Evolutionary conservation across 2,113 vertebrate species (phyloP), one percentile per base, ranked within the genome.

Genomic region (Prolemur simus): DNA sequence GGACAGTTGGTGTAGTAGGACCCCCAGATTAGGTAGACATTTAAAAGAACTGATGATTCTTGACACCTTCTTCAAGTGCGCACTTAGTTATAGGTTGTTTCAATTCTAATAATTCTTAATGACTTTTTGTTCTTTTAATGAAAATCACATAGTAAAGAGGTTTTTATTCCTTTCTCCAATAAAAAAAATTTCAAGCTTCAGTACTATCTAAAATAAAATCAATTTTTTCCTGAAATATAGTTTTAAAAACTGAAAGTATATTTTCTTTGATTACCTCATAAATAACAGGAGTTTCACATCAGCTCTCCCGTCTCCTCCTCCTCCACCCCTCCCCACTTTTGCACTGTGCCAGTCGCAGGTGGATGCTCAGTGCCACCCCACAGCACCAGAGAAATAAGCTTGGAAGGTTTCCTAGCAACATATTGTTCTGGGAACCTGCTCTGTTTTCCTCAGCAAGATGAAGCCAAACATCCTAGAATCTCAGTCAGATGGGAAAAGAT

Each of bases 351-450:
- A 94, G 1, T 96, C 91, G 87, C 39, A 3, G 68, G 93, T 23
- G 32, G 89, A 83, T 94, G 84, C 89, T 87, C 83, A 74, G 0
- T 91, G 69, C 94, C 64, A 64, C 89, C 42, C 77, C 73, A 63
- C 6, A 89, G 86, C 91, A 83, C 92, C 85, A 85, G 89, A 96
- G 96, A 96, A 83, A 93, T 96, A 87, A 91, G 87, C 91, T 96
- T 96, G 96, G 94, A 95, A 96, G 78, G 85, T 97, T 96, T 97
- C 97, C 97, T 96, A 56, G 2, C 86, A 95, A 96, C 96, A 95
- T 63, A 86, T 94, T 94, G 87, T 95, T 89, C 29, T 8, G 87
- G 93, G 82, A 98, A 92, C 95, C 89, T 94, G 93, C 17, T 92
- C 89, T 95, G 66, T 17, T 66, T 96, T 82, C 91, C 83, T 86